phyloP scores from a whole-genome alignment of 2,797 vertebrate species.

The Danio albolineatus region DNA sequence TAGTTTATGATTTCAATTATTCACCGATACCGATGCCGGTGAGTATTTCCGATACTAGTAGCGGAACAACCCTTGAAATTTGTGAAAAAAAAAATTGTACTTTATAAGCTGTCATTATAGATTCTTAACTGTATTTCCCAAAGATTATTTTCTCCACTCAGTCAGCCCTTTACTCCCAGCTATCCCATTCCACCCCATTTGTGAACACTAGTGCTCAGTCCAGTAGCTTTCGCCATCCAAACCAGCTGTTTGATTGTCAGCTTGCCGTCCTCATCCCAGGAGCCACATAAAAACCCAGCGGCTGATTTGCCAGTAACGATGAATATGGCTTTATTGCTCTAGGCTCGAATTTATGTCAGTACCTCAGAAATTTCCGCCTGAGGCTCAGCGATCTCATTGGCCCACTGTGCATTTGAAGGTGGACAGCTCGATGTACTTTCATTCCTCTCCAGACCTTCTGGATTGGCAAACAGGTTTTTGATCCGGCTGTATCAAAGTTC shows the following conservation, averaged over 20 bases:
- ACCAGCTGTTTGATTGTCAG: conserved; percentile 27
- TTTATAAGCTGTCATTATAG: no score
- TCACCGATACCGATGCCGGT: no score
- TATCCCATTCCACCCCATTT: conserved; percentile 3
- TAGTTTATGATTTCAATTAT: no score
- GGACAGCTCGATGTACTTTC: conserved; percentile 18
- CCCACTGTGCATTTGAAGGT: conserved; percentile 23
- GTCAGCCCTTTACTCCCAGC: conserved; percentile 31
- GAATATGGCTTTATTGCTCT: not conserved
- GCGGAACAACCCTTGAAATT: no score
- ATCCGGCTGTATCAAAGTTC: conserved; percentile 28
- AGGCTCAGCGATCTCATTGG: conserved; percentile 2
- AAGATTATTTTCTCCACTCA: not conserved
- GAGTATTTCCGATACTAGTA: no score
- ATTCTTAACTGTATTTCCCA: no score
- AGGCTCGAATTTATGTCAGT: not conserved
- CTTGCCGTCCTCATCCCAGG: not conserved
- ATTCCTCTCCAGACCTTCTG: conserved; percentile 21
- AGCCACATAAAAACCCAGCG: conserved; percentile 3
- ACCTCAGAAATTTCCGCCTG: conserved; percentile 12
- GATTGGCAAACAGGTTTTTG: conserved; percentile 11
- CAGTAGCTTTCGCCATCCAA: not conserved
- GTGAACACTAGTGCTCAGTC: not conserved
- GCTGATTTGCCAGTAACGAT: conserved; percentile 19
- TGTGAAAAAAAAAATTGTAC: no score